phyloP scores from a whole-genome alignment of 2,113 vertebrate genomes.

The Dicaeum eximium region DNA sequence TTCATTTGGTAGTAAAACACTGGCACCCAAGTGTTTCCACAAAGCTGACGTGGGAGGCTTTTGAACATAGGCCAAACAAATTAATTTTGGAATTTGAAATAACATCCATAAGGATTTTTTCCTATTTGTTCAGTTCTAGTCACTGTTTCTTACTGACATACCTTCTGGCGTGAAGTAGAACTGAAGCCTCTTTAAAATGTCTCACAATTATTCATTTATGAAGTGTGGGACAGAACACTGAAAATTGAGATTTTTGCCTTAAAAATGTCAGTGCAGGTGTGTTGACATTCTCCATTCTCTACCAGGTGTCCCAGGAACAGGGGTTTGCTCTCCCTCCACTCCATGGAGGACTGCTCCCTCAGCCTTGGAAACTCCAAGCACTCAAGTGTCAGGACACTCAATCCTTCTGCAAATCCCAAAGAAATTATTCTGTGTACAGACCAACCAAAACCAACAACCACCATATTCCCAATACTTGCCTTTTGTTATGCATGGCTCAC shows the following conservation, averaged over 20 bases:
- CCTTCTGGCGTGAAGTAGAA: background rate
- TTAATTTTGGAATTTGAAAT: constrained; percentile 44
- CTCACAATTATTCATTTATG: background rate
- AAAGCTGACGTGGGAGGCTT: background rate
- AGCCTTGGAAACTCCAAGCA: background rate
- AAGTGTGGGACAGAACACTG: background rate
- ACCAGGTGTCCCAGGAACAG: background rate
- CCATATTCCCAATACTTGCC: background rate
- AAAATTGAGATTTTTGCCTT: constrained; percentile 21
- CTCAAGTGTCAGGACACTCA: background rate
- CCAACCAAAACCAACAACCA: background rate
- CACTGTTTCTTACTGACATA: background rate
- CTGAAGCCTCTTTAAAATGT: background rate
- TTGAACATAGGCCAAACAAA: constrained; percentile 11
- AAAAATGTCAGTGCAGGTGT: constrained; percentile 26
- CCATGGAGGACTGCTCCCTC: background rate
- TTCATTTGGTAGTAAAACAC: constrained; percentile 7
- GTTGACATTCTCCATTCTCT: background rate
- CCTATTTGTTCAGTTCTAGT: constrained; percentile 29
- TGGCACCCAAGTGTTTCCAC: constrained; percentile 35
- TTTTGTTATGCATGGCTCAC: background rate
- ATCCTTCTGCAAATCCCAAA: background rate
- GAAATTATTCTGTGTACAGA: background rate
- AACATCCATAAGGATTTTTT: constrained; percentile 44
- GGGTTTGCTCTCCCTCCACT: background rate